Evolutionary conservation across 2,797 vertebrate genomes (phyloP).

Genomic region (Falco rusticolus): DNA sequence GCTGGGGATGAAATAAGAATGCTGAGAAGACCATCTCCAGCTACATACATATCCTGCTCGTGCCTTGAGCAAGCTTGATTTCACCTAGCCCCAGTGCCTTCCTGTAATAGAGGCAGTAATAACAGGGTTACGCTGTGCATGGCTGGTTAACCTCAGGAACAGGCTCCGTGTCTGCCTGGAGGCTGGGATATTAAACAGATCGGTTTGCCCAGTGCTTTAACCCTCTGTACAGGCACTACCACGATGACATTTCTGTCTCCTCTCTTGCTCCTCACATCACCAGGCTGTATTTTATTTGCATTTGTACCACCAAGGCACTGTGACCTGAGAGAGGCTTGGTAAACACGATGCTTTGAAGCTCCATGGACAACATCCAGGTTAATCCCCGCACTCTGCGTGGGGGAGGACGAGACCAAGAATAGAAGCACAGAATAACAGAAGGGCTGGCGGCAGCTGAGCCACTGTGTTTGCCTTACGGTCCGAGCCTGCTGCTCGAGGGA

Average conservation of each 20-base stretch:
- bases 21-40: neutral
- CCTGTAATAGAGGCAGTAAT: neutral
- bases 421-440: neutral
- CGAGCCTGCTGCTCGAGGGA: neutral
- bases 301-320: neutral
- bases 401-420: accelerated
- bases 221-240: neutral
- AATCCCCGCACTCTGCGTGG: neutral
- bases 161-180: neutral
- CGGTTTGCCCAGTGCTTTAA: neutral
- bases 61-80: neutral
- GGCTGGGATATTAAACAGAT: neutral
- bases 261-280: neutral
- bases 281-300: neutral
- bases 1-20: neutral
- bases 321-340: neutral
- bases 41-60: neutral
- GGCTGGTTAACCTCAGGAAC: neutral
- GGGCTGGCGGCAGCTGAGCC: neutral
- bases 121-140: neutral
- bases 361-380: neutral
- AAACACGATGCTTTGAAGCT: neutral
- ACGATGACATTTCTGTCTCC: neutral
- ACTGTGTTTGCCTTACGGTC: neutral
- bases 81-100: neutral